Evolutionary conservation across 2,113 vertebrate species (phyloP), one percentile per base, ranked within the genome.

Genomic region (Hemiscyllium ocellatum): DNA sequence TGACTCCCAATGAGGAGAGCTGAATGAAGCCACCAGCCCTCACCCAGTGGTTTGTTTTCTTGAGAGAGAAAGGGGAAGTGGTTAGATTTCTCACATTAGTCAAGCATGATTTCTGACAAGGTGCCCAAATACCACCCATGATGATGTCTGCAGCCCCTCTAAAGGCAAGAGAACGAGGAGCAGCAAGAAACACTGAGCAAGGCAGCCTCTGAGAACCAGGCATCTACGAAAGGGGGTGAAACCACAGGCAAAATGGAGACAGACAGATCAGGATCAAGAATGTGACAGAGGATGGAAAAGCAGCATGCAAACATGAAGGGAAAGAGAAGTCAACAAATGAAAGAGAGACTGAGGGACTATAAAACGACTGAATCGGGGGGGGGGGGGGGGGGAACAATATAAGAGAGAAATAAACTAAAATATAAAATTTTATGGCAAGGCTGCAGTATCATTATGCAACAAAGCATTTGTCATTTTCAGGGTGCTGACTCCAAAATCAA

Each of bases 401-500:
- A 19, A 5, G 47, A 76, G 47, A 65, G 22, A 76, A 95, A 70
- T 72, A 72, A 95, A 72, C 42, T 72, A 29, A 29, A 61, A 95
- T 72, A 76, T 94, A 72, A 94, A 70, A 52, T 52, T 33, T 61
- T 61, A 72, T 33, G 50, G 6, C 47, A 22, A 95, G 72, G 37
- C 20, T 72, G 24, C 66, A 8, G 91, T 22, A 95, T 95, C 93
- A 29, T 50, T 24, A 50, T 95, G 94, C 47, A 26, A 76, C 68
- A 72, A 52, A 72, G 69, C 89, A 66, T 66, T 66, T 47, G 94
- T 72, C 47, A 95, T 95, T 52, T 95, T 29, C 42, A 95, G 42
- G 42, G 24, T 95, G 68, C 42, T 29, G 69, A 95, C 94, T 95
- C 42, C 68, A 72, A 95, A 95, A 95, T 72, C 94, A 95, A 72